phyloP scores from a whole-genome alignment of 2,797 vertebrate genomes.

The Takifugu ocellatus region DNA sequence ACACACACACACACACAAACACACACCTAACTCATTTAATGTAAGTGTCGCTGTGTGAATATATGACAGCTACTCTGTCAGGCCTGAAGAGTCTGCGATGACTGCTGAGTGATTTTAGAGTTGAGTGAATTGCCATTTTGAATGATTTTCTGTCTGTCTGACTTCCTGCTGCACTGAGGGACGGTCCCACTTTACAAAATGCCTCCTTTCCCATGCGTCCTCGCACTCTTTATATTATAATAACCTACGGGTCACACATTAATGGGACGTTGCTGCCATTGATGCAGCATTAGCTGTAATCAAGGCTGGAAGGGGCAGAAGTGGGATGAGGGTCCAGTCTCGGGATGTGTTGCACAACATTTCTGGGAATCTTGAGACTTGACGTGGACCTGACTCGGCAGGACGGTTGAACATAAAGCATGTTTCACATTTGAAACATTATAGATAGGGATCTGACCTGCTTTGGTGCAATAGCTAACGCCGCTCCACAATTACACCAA shows the following conservation, averaged over 20 bases:
- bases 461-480: too few species aligned
- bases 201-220: constrained; percentile 21
- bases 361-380: constrained; percentile 7
- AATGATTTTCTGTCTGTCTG: constrained; percentile 55
- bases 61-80: constrained; percentile 56
- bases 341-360: neutral
- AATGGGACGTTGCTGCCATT: constrained; percentile 14
- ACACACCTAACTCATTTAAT: constrained; percentile 23
- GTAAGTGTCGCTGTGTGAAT: constrained; percentile 43
- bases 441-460: too few species aligned
- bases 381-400: too few species aligned
- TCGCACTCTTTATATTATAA: constrained; percentile 17
- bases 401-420: too few species aligned
- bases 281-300: constrained; percentile 25
- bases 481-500: too few species aligned
- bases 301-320: constrained; percentile 4
- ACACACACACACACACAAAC: constrained; percentile 8
- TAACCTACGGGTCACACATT: constrained; percentile 9
- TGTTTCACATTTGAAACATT: too few species aligned
- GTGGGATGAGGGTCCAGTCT: constrained; percentile 3
- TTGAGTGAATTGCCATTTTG: constrained; percentile 62
- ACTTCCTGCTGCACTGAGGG: constrained; percentile 31
- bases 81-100: constrained; percentile 57
- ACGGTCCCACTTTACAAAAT: constrained; percentile 52
- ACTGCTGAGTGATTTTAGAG: constrained; percentile 62